Percentiles rank a stretch among this genome's conserved stretches.
These are phyloP conservation scores for Acestrorhynchus altus DNA, from an alignment of 2,797 vertebrate species.

Conservation along the genomic window DNA sequence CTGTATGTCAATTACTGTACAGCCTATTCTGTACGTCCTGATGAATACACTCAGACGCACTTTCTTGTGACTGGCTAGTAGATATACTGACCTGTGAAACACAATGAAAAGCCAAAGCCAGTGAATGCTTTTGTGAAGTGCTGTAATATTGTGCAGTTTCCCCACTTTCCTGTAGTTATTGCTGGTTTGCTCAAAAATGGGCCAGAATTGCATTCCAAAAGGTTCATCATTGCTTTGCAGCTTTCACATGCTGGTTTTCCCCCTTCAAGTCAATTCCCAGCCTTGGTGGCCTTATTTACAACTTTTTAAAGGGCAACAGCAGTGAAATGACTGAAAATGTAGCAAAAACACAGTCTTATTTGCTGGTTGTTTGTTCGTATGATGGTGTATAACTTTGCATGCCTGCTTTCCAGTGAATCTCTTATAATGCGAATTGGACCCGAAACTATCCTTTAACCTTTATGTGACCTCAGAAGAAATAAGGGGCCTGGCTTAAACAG, in stretches of 20 bases:
- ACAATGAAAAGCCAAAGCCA: not conserved
- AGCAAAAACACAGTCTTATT: no score
- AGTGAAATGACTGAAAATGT: no score
- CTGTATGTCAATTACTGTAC: constrained; percentile 10
- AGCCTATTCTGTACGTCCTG: constrained; percentile 1
- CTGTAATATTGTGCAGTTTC: constrained; percentile 2
- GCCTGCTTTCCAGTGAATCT: no score
- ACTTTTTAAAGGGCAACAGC: no score
- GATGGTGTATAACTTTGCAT: no score
- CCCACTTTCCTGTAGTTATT: not conserved
- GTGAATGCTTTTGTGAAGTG: not conserved
- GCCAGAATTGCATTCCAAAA: not conserved
- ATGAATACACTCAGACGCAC: not conserved
- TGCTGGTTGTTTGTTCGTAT: no score
- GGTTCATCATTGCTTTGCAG: not conserved
- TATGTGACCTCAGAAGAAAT: no score
- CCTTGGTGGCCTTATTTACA: not conserved
- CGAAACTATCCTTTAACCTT: no score
- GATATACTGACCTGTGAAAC: constrained; percentile 11
- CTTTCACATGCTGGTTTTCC: not conserved
- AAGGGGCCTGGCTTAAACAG: no score
- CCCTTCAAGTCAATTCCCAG: no score
- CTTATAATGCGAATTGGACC: no score
- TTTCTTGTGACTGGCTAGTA: not conserved
- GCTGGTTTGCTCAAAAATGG: not conserved